A percentile compares a stretch with the other conserved stretches of the same genome.
phyloP scores from a whole-genome alignment of 2,113 vertebrate genomes.

The Callopanchax toddi region DNA sequence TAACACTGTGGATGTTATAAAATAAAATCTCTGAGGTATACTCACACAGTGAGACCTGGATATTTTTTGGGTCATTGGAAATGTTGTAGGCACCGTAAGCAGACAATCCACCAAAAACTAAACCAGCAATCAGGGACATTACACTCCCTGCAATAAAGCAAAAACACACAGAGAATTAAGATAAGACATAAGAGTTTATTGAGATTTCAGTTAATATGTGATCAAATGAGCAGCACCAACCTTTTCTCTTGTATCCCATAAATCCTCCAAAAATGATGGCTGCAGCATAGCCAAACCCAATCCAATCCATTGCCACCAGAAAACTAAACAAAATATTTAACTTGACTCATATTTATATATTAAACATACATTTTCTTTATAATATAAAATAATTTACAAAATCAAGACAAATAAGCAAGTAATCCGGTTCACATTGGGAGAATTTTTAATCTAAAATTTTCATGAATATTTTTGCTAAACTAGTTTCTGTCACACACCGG shows the following conservation, averaged over 20 bases:
- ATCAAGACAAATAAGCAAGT: not conserved
- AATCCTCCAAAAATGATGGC: slow-evolving; percentile 85
- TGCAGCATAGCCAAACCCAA: slow-evolving; percentile 90
- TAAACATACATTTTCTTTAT: no score
- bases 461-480: not conserved
- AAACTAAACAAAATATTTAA: slow-evolving; percentile 17
- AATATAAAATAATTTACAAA: not conserved
- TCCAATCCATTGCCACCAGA: slow-evolving; percentile 86
- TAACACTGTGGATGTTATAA: not conserved
- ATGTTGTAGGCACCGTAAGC: slow-evolving; percentile 88
- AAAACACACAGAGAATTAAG: not conserved
- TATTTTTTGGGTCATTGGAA: slow-evolving; percentile 82
- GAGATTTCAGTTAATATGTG: not conserved
- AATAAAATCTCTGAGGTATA: slow-evolving; percentile 31
- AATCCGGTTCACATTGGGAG: not conserved
- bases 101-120: slow-evolving; percentile 86
- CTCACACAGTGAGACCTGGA: slow-evolving; percentile 89
- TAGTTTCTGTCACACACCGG: not conserved
- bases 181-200: not conserved
- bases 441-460: not conserved
- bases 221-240: slow-evolving; percentile 59
- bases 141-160: slow-evolving; percentile 82
- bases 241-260: slow-evolving; percentile 89
- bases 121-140: slow-evolving; percentile 88
- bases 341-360: not conserved